phyloP scores from a whole-genome alignment of 1,140 invertebrate genomes.

The Tetragonula clypearis region DNA sequence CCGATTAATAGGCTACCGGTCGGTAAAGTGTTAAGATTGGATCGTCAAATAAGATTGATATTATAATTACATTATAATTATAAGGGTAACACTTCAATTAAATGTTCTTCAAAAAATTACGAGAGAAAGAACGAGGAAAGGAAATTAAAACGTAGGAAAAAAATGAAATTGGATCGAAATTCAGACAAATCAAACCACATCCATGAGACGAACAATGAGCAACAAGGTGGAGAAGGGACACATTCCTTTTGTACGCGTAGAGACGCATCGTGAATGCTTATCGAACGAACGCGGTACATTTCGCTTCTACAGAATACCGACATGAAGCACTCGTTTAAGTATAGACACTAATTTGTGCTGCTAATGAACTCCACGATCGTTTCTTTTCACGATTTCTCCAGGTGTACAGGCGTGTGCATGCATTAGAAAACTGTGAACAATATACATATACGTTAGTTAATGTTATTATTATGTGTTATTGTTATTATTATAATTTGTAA shows the following conservation, averaged over 20 bases:
- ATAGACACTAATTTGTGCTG: conserved; percentile 38
- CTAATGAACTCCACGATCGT: conserved; percentile 35
- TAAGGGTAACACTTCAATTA: not conserved
- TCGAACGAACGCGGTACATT: conserved; percentile 23
- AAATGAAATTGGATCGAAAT: conserved; percentile 9
- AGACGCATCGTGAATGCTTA: conserved; percentile 15
- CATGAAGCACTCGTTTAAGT: conserved; percentile 28
- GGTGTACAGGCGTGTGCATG: not conserved
- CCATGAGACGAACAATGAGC: conserved; percentile 29
- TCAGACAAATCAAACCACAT: conserved; percentile 26
- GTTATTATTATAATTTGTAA: not conserved
- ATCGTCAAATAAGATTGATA: not conserved
- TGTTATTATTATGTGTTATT: not conserved
- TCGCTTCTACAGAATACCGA: conserved; percentile 8
- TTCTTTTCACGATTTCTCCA: conserved; percentile 17
- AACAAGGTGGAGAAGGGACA: conserved; percentile 6
- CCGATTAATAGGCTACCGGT: no score
- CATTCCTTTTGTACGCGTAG: conserved; percentile 40
- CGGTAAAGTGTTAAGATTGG: not conserved
- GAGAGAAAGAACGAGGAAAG: not conserved
- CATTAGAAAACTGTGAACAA: not conserved
- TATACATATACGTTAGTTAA: not conserved
- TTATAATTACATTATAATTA: not conserved
- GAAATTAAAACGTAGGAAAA: not conserved
- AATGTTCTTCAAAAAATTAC: not conserved